A percentile compares a stretch with the other conserved stretches of the same genome.
Conservation (phyloP, 2,888 invertebrate genomes). For the Pocota personata region DNA sequence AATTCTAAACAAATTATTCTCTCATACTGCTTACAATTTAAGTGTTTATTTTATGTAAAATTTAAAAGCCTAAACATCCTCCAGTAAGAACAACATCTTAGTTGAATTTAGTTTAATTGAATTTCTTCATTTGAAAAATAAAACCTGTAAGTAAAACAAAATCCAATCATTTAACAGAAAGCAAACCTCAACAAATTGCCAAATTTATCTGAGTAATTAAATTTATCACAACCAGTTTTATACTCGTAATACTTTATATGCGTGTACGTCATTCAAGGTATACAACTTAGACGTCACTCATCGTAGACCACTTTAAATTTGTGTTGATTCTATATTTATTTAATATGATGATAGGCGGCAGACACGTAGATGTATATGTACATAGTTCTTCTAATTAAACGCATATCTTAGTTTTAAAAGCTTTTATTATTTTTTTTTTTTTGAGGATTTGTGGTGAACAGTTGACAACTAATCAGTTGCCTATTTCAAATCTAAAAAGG, state of each 20-base stretch:
- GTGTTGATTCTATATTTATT: background rate
- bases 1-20: background rate
- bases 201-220: conserved; percentile 37
- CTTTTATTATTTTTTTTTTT: background rate
- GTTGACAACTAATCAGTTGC: background rate
- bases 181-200: conserved; percentile 37
- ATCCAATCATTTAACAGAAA: background rate
- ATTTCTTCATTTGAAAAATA: background rate
- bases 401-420: conserved; percentile 3
- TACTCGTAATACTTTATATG: too few species aligned
- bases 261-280: conserved; percentile 30
- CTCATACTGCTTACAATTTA: background rate
- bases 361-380: background rate
- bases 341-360: background rate
- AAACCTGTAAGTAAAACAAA: background rate
- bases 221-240: conserved; percentile 26
- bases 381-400: background rate
- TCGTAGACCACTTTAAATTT: conserved; percentile 13
- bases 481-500: background rate
- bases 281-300: conserved; percentile 19
- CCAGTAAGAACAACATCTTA: background rate
- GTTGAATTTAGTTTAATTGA: background rate
- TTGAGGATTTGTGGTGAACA: background rate
- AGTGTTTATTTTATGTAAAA: conserved; percentile 16
- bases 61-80: conserved; percentile 10